Evolutionary conservation across 2,888 invertebrate species (phyloP).

Genomic region (Brachyopa scutellaris): DNA sequence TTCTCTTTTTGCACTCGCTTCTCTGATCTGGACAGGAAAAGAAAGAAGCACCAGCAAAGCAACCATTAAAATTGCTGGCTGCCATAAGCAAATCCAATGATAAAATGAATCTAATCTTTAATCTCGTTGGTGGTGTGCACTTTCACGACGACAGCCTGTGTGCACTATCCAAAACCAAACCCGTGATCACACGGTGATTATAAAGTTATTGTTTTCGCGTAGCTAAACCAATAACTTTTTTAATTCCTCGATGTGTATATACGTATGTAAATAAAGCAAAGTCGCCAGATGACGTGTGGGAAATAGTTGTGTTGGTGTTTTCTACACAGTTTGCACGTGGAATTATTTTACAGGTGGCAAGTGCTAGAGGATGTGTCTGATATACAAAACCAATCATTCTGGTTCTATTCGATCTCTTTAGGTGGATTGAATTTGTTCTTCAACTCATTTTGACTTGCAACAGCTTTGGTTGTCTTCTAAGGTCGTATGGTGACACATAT

Average conservation of each 20-base stretch:
- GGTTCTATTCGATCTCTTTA: no score
- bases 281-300: no score
- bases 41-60: no score
- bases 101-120: neutral
- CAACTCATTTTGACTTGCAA: neutral
- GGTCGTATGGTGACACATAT: conserved; percentile 25
- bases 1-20: conserved; percentile 8
- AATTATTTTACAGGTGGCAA: neutral
- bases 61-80: neutral
- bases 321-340: neutral
- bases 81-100: neutral
- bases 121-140: neutral
- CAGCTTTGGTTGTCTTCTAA: neutral
- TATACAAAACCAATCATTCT: no score
- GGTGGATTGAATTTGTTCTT: neutral
- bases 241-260: no score
- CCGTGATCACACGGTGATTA: neutral
- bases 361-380: no score
- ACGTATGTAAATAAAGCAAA: no score
- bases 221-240: no score
- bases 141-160: neutral
- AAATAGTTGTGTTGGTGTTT: neutral
- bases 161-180: neutral
- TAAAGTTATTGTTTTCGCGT: no score
- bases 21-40: neutral